Evolutionary conservation across 2,113 vertebrate species (phyloP).

Genomic region (Lophius piscatorius): DNA sequence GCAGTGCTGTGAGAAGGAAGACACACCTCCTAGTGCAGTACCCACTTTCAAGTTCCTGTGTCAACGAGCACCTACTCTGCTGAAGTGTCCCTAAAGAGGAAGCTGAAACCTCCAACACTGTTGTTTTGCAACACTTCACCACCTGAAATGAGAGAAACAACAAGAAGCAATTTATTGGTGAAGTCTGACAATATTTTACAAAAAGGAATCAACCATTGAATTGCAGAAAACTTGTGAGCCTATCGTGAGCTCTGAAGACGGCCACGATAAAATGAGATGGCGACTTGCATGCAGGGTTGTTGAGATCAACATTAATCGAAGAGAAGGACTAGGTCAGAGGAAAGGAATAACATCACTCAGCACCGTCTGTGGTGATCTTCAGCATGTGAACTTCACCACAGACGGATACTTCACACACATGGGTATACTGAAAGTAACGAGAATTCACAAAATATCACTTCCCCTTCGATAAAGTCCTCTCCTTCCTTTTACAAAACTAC

Average conservation of each 20-base stretch:
- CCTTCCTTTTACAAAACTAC: slow-evolving; percentile 9
- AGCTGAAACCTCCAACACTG: slow-evolving; percentile 26
- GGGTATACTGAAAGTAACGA: too few relatives aligned
- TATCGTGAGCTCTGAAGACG: slow-evolving; percentile 5
- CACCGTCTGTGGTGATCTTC: too few relatives aligned
- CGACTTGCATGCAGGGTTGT: too few relatives aligned
- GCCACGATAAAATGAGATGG: background rate
- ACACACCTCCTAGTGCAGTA: slow-evolving; percentile 38
- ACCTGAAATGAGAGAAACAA: slow-evolving; percentile 9
- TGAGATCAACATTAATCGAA: too few relatives aligned
- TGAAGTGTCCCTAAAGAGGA: slow-evolving; percentile 57
- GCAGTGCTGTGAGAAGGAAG: slow-evolving; percentile 22
- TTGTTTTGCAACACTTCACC: slow-evolving; percentile 27
- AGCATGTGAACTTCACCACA: too few relatives aligned
- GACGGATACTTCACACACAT: too few relatives aligned
- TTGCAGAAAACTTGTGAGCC: slow-evolving; percentile 4
- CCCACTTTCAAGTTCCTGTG: slow-evolving; percentile 34
- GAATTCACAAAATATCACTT: slow-evolving; percentile 30
- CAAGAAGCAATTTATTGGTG: slow-evolving; percentile 17
- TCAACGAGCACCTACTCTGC: slow-evolving; percentile 46
- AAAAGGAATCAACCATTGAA: background rate
- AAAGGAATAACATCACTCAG: too few relatives aligned
- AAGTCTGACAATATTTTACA: slow-evolving; percentile 1
- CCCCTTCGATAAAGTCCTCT: background rate
- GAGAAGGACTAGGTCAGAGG: too few relatives aligned